Evolutionary conservation across 2,888 invertebrate species (phyloP), one percentile per base, ranked within the genome.

Genomic region (Beris morrisii): DNA sequence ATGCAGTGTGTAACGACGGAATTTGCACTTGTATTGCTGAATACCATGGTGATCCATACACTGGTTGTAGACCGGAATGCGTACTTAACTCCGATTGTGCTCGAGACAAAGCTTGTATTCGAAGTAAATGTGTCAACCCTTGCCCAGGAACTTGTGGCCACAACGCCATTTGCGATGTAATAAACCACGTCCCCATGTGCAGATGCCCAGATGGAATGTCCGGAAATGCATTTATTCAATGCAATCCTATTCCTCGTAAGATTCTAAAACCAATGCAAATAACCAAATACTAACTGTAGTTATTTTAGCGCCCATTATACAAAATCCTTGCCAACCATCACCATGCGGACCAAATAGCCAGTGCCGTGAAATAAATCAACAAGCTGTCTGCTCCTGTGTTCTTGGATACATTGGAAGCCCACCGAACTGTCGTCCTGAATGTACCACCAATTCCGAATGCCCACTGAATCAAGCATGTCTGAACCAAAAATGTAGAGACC

Each of bases 11-110:
- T 73, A 83, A 83, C 57, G 84, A 87, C 71, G 88, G 88, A 28
- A 77, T 84, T 66, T 92, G 92, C 74, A 84, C 86, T 11, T 92
- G 92, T 75, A 73, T 87, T 52, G 80, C 83, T 22, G 88, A 89
- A 73, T 90, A 88, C 74, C 84, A 85, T 66, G 92, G 92, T 45
- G 88, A 91, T 80, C 90, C 92, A 53, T 86, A 85, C 70, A 86
- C 88, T 74, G 88, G 87, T 54, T 93, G 92, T 75, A 84, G 91
- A 70, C 92, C 92, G 2, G 92, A 92, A 79, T 92, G 92, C 78
- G 86, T 90, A 3, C 80, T 91, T 2, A 92, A 89, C 75, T 81
- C 84, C 7, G 92, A 92, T 74, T 93, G 92, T 78, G 81, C 87
- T 13, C 82, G 83, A 74, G 83, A 87, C 75, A 86, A 84, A 74